Evolutionary conservation across 2,888 invertebrate species (phyloP), one percentile per base, ranked within the genome.

Genomic region (Eurytoma californica): DNA sequence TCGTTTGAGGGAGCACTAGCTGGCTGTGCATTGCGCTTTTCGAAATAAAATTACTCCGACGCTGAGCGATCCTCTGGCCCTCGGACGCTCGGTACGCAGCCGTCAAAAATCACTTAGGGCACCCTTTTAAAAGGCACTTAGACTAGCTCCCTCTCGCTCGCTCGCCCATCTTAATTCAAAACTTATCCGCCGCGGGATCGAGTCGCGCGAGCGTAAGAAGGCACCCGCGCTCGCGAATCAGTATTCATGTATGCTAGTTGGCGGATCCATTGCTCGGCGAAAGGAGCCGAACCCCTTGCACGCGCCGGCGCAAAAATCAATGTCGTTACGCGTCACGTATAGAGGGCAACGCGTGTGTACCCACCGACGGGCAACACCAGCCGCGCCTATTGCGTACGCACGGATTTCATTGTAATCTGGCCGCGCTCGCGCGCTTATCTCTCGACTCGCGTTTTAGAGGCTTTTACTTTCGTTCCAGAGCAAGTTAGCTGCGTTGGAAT

Each of bases 181-280:
- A 60, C 24, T 67, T 30, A 39, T 51, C 9, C 51, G 20, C 28
- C 39, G 39, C 39, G 39, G 39, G 39, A 39, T 39, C 39, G 39
- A 39, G 39, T 18, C 39, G 61, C 20, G 51, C 39, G 49, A 61
- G 60, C 13, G 3, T 18, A 53, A 51, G 72, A 63, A 61, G 28
- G 16, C 47, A 12, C 9, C 14, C 24, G 47, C 5, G 12, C 57
- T 16, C 28, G 5, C 16, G 81, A 83, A 86, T 88, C 86, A 85
- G 85, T 85, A 88, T 88, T 88, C 87, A 87, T 87, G 84, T 87
- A 87, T 87, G 87, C 88, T 63, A 68, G 67, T 76, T 72, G 79
- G n/a, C 67, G 60, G 72, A 79, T 79, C 70, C 51, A 63, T 79
- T 55, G 39, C 67, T 61, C 39, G 73, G 39, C 14, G n/a, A 51